These are phyloP conservation scores for Athalia rosae DNA, from an alignment of 2,888 invertebrate genomes.

Conservation along the genomic window DNA sequence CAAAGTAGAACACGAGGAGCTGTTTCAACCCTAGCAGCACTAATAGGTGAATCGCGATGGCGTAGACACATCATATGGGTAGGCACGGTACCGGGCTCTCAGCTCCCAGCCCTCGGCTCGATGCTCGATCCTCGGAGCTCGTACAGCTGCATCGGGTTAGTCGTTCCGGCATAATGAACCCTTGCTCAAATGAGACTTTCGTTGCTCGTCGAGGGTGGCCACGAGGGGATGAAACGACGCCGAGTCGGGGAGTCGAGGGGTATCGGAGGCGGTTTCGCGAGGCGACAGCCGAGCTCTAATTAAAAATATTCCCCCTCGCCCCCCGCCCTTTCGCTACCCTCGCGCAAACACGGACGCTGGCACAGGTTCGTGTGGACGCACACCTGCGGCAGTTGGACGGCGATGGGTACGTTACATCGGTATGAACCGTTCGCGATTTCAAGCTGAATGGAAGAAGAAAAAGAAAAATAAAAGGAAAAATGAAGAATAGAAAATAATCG, in stretches of 20 bases:
- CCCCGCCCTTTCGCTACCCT: neutral
- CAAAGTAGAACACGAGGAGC: no score
- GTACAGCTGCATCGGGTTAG: slow-evolving; percentile 32
- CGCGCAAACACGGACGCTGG: neutral
- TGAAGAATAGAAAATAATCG: neutral
- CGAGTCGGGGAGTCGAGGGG: neutral
- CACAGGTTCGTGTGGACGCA: neutral
- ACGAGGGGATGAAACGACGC: slow-evolving; percentile 15
- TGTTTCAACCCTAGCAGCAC: no score
- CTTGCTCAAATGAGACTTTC: slow-evolving; percentile 41
- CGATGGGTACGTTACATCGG: no score
- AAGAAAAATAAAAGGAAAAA: neutral
- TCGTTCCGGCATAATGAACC: slow-evolving; percentile 43
- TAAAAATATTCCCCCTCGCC: slow-evolving; percentile 38
- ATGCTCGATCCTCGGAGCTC: neutral
- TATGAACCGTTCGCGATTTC: no score
- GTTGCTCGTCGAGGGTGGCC: slow-evolving; percentile 18
- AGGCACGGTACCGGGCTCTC: no score
- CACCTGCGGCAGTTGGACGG: neutral
- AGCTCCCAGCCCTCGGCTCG: no score
- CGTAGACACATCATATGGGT: no score
- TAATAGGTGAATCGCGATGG: no score
- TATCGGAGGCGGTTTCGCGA: slow-evolving; percentile 21
- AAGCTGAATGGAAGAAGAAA: neutral
- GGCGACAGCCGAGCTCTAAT: slow-evolving; percentile 41